Base-by-base conservation (phyloP, 2,113 vertebrate species). In the Calyptomena viridis region DNA sequence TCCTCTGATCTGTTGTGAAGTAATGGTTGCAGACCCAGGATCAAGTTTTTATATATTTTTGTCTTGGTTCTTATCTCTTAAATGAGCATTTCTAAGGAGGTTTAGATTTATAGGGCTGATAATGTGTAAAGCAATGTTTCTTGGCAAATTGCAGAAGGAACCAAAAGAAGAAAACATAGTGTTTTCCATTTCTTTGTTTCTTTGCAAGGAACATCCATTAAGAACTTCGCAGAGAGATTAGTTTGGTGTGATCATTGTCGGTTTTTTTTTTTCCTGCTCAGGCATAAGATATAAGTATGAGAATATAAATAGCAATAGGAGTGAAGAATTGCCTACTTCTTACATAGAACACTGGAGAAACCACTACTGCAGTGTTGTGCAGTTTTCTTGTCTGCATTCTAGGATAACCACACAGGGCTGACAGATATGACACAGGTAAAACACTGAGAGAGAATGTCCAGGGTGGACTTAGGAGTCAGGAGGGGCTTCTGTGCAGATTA, bases 101-200 rank as follows among this genome's bases (percentile, higher is more conserved):
- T 78, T 90, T 94, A 95, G 73, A 93, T 96, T 93, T 93, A 90
- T 95, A 87, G 17, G 46, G 28, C 25, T 75, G 90, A 95, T 93
- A 90, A 86, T 20, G 60, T 64, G 59, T 53, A 79, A 20, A 81
- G 58, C 37, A 89, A 84, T 33, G 12, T 22, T 84, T 93, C 56
- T 84, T 42, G 53, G 40, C 55, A 90, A 81, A 77, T 28, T 81
- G 90, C 47, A 89, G 60, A 64, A 88, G 25, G 22, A 90, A 89
- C 15, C 15, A 63, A 78, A 87, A 47, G 33, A 92, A 89, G 76
- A 78, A 87, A 89, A 84, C 4, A 46, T 31, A 46, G 17, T 50
- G 5, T 31, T 64, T 84, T 91, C 63, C 16, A 67, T 83, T 82
- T 91, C 35, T 87, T 91, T 79, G 20, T 80, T 87, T 93, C 72